Evolutionary conservation across 1,140 invertebrate species (phyloP), one percentile per base, ranked within the genome.

Genomic region (Procambarus virginalis): DNA sequence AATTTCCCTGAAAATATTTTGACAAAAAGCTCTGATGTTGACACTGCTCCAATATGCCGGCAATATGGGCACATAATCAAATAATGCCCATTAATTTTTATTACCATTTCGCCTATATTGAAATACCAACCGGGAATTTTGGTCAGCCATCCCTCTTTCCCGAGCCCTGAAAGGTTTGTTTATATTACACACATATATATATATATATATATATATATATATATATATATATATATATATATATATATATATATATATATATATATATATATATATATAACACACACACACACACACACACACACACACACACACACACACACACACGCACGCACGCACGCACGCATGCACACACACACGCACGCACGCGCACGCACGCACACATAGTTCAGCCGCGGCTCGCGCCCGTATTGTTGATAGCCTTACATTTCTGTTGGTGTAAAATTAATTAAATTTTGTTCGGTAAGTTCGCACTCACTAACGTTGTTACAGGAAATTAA

Each of bases 41-140:
- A 64, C 60, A 64, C 60, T 64, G 60, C 17, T 10, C 12, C 60
- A 64, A 64, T 64, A 64, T 20, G 60, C 60, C 20, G 60, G 60
- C 60, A 64, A 64, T 64, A 64, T 64, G 60, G 60, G 17, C 17
- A 17, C 60, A 64, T 64, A 64, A 64, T 64, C 60, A 64, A 64
- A 64, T 64, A 64, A 64, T 64, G 20, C 17, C 60, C 60, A 64
- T 64, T 64, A 64, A 64, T 64, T 64, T 64, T 64, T 64, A 64
- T 64, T 64, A 64, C 60, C 60, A 64, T 64, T 64, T 64, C 17
- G 60, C 60, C 60, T 64, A 64, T 64, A 64, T 64, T 64, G 60
- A 64, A 64, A 64, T 64, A 64, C 60, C 60, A 64, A 64, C 60
- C 60, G 12, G 34, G 60, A 64, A 64, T 64, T 64, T 64, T 64